Percentiles rank a stretch among this genome's conserved stretches.
Evolutionary conservation across 2,888 invertebrate species (phyloP).

Genomic region (Yponomeuta cagnagella): DNA sequence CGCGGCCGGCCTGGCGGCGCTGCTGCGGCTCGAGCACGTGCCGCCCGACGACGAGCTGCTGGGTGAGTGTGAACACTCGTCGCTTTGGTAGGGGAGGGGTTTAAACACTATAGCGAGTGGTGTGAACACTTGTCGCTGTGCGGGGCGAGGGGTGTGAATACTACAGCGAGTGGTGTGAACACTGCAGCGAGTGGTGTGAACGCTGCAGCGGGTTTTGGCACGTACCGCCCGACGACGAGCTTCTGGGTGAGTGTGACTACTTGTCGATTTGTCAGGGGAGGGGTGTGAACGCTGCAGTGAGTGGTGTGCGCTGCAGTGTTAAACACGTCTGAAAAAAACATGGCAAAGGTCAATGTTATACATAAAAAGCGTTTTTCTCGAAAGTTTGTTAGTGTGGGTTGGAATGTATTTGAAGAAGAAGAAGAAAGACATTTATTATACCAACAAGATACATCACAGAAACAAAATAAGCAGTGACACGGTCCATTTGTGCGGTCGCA

Average conservation of each 20-base stretch:
- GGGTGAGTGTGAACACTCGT: slow-evolving; percentile 41
- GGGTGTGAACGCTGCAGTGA: not conserved
- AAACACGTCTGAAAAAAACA: too few relatives aligned
- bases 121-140: too few relatives aligned
- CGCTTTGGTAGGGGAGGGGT: not conserved
- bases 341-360: too few relatives aligned
- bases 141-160: too few relatives aligned
- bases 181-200: not conserved
- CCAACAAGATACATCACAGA: too few relatives aligned
- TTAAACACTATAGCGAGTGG: not conserved
- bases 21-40: slow-evolving; percentile 93
- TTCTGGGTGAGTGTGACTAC: slow-evolving; percentile 67
- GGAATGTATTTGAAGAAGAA: too few relatives aligned
- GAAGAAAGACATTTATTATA: too few relatives aligned
- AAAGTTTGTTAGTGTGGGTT: too few relatives aligned
- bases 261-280: not conserved
- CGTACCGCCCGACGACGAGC: slow-evolving; percentile 89
- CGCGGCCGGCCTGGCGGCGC: slow-evolving; percentile 79
- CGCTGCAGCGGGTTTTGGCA: slow-evolving; percentile 80
- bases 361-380: too few relatives aligned
- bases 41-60: slow-evolving; percentile 89
- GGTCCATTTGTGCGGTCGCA: not conserved
- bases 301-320: too few relatives aligned
- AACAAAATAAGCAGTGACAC: too few relatives aligned
- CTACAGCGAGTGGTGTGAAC: too few relatives aligned